A percentile compares a stretch with the other conserved stretches of the same genome.
These are phyloP conservation scores for Xenentodon cancila DNA, from an alignment of 2,797 vertebrate genomes.

Conservation along the genomic window DNA sequence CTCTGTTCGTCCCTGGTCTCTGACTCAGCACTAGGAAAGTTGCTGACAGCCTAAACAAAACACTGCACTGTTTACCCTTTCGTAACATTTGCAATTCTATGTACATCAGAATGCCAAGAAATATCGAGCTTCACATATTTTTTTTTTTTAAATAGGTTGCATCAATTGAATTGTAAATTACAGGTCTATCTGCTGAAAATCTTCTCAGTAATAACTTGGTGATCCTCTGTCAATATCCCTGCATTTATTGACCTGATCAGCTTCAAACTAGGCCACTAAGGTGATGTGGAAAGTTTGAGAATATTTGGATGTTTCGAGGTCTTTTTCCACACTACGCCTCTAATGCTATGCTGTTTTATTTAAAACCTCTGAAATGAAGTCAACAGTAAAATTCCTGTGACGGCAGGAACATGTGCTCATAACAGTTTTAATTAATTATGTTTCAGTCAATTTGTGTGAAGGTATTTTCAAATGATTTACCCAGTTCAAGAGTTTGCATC, in stretches of 20 bases:
- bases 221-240: not conserved
- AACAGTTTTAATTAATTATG: too few relatives aligned
- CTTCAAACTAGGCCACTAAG: not conserved
- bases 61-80: constrained; percentile 1
- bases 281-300: not conserved
- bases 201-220: not conserved
- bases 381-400: not conserved
- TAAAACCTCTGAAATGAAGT: not conserved
- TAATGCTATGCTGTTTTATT: not conserved
- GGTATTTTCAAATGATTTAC: too few relatives aligned
- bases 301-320: not conserved
- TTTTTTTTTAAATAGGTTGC: not conserved
- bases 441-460: too few relatives aligned
- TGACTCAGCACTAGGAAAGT: constrained; percentile 19
- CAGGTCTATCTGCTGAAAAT: not conserved
- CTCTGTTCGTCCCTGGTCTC: constrained; percentile 15
- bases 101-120: not conserved
- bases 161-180: not conserved
- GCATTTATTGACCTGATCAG: not conserved
- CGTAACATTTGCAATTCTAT: constrained; percentile 4
- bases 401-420: not conserved
- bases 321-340: not conserved
- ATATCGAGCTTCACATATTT: not conserved
- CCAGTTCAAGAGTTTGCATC: too few relatives aligned
- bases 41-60: constrained; percentile 5